Evolutionary conservation across 1,140 invertebrate species (phyloP).

Genomic region (Zaprionus tsacasi): DNA sequence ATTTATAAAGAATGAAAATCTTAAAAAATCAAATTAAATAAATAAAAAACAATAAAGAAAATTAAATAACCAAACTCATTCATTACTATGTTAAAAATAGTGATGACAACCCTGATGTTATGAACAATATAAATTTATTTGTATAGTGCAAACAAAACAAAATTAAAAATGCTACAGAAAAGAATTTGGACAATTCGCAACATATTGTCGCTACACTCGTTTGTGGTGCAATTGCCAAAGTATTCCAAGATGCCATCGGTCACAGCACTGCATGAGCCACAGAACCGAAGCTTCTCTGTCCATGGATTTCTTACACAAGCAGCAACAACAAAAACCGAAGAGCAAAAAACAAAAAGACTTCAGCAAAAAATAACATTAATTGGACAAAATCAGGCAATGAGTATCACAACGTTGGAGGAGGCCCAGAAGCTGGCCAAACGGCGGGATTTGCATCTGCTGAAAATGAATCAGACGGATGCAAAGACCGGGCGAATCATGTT

Average conservation of each 20-base stretch:
- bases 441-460: slow-evolving; percentile 87
- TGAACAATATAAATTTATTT: slow-evolving; percentile 29
- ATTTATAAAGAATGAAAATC: neutral
- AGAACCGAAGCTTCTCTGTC: slow-evolving; percentile 18
- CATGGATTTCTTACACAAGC: slow-evolving; percentile 47
- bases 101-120: slow-evolving; percentile 34
- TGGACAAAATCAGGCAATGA: slow-evolving; percentile 84
- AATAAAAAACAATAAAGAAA: neutral
- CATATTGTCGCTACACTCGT: slow-evolving; percentile 35
- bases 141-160: slow-evolving; percentile 4
- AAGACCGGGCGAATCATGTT: slow-evolving; percentile 87
- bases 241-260: neutral
- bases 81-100: neutral
- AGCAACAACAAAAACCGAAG: slow-evolving; percentile 24
- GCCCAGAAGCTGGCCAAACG: slow-evolving; percentile 87
- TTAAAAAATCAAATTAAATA: neutral
- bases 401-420: slow-evolving; percentile 85
- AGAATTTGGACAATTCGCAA: slow-evolving; percentile 35
- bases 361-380: slow-evolving; percentile 85
- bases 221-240: slow-evolving; percentile 15
- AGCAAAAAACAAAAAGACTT: slow-evolving; percentile 34
- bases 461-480: slow-evolving; percentile 87
- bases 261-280: neutral
- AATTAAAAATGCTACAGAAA: slow-evolving; percentile 42
- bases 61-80: neutral